A percentile compares a stretch with the other conserved stretches of the same genome.
These are phyloP conservation scores for Poeciliopsis occidentalis DNA, from an alignment of 2,113 vertebrate species.

Conservation along the genomic window DNA sequence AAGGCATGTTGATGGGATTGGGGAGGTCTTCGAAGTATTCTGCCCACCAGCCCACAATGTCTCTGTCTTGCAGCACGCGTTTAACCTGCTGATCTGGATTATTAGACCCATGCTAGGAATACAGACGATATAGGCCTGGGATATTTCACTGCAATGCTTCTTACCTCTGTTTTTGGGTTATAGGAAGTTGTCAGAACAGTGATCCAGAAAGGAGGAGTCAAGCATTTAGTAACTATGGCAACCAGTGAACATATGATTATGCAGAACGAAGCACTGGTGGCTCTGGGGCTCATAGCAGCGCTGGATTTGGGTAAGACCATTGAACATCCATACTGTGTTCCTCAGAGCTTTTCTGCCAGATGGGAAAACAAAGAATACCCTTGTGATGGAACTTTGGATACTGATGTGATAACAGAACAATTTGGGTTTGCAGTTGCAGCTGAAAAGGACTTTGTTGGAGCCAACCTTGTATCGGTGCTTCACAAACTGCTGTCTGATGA, in stretches of 20 bases:
- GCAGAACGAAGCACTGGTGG: conserved; percentile 99
- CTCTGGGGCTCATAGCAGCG: conserved; percentile 91
- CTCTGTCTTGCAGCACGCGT: not conserved
- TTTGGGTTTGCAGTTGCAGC: conserved; percentile 82
- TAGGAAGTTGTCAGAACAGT: conserved; percentile 95
- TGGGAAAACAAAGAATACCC: not conserved
- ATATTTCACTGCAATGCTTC: not conserved
- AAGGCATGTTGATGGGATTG: no score
- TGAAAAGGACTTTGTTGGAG: conserved; percentile 92
- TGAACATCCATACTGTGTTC: no score
- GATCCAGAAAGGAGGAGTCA: conserved; percentile 92
- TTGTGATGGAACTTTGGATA: not conserved
- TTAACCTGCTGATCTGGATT: not conserved
- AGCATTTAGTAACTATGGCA: conserved; percentile 96
- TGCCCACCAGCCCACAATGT: no score
- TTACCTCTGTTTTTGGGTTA: conserved; percentile 22
- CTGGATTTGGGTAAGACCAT: conserved; percentile 89
- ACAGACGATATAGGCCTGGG: not conserved
- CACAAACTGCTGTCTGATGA: conserved; percentile 94
- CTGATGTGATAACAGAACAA: not conserved
- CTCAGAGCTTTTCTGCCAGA: not conserved
- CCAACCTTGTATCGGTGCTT: conserved; percentile 91
- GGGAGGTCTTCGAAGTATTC: no score
- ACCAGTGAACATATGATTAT: conserved; percentile 98
- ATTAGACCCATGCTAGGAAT: not conserved